phyloP scores from a whole-genome alignment of 2,113 vertebrate species.

The Petrocephalus microphthalmus region DNA sequence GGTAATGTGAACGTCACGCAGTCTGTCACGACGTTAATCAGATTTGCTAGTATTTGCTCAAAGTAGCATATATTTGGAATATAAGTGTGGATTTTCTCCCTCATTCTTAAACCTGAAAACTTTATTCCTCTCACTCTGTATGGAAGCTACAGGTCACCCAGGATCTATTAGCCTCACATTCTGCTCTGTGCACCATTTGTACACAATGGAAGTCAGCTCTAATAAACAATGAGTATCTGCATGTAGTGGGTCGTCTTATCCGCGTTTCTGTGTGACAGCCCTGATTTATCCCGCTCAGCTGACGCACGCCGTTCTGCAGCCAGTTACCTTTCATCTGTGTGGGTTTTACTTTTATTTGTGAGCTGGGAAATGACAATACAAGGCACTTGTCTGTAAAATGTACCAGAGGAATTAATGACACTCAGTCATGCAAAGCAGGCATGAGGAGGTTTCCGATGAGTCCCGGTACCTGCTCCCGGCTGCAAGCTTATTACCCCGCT shows the following conservation, averaged over 20 bases:
- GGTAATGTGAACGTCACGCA: not conserved
- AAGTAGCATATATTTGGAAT: not conserved
- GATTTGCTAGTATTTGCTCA: not conserved
- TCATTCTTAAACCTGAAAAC: not conserved
- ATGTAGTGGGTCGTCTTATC: not conserved
- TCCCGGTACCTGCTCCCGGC: not conserved
- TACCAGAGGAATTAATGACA: not conserved
- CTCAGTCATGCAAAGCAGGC: not conserved
- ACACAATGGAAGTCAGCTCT: too few relatives aligned
- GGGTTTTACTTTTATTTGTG: not conserved
- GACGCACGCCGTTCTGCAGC: not conserved
- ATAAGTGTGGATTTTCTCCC: not conserved
- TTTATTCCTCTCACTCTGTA: not conserved
- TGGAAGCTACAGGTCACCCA: not conserved
- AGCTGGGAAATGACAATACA: not conserved
- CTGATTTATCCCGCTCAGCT: not conserved
- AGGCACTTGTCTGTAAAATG: not conserved
- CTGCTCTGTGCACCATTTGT: not conserved
- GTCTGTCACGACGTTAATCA: not conserved
- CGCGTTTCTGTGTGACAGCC: not conserved
- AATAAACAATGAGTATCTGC: not conserved
- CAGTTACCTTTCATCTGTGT: not conserved
- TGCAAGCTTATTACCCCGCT: not conserved
- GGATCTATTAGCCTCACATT: not conserved
- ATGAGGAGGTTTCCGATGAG: not conserved